These are phyloP conservation scores for Amazona guildingii DNA, from an alignment of 2,113 vertebrate genomes.

Conservation along the genomic window DNA sequence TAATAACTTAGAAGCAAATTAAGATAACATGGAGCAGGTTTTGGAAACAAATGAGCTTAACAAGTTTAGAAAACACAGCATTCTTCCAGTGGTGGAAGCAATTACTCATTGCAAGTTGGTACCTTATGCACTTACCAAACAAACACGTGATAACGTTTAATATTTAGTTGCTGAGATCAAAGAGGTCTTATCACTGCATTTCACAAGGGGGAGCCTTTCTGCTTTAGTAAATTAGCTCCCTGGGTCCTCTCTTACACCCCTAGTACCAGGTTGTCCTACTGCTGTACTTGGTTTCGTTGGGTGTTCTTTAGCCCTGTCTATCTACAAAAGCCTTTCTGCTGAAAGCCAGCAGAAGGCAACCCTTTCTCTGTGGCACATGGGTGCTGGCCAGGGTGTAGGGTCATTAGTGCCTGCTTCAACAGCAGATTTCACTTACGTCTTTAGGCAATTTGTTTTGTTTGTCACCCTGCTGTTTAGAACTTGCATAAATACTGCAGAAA, in stretches of 20 bases:
- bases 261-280: not conserved
- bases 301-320: not conserved
- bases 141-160: not conserved
- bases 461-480: not conserved
- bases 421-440: not conserved
- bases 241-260: not conserved
- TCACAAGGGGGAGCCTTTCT: conserved; percentile 37
- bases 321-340: not conserved
- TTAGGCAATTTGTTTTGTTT: not conserved
- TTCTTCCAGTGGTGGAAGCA: not conserved
- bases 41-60: not conserved
- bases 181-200: not conserved
- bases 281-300: not conserved
- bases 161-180: not conserved
- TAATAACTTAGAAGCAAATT: conserved; percentile 15
- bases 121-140: not conserved
- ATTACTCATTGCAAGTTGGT: not conserved
- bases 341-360: not conserved
- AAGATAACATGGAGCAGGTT: not conserved
- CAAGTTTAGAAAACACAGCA: not conserved
- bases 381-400: not conserved
- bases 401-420: not conserved
- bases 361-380: not conserved
- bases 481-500: not conserved
- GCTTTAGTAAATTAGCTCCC: conserved; percentile 16